These are phyloP conservation scores for Podilymbus podiceps DNA, from an alignment of 2,113 vertebrate genomes.

Conservation along the genomic window DNA sequence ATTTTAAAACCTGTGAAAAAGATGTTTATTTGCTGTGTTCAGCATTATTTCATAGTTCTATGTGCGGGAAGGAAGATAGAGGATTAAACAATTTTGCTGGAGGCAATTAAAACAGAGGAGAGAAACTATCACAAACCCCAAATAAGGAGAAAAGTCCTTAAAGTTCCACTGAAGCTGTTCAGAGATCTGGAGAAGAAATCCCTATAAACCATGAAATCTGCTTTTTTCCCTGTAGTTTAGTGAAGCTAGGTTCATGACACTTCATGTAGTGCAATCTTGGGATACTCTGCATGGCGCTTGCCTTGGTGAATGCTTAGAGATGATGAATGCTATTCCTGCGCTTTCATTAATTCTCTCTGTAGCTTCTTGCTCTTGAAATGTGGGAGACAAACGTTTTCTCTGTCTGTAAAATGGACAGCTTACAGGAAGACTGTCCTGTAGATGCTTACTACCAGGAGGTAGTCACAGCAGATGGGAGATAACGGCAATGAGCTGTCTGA, in stretches of 20 bases:
- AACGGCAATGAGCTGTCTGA: not conserved
- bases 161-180: not conserved
- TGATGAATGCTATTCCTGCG: fast-evolving
- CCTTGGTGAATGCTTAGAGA: not conserved
- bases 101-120: not conserved
- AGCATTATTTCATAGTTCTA: not conserved
- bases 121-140: not conserved
- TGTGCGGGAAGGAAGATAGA: not conserved
- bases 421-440: not conserved
- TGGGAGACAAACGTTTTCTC: fast-evolving
- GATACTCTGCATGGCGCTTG: not conserved
- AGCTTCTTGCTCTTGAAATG: not conserved
- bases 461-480: not conserved
- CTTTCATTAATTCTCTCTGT: not conserved
- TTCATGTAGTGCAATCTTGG: fast-evolving
- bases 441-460: not conserved
- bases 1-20: not conserved
- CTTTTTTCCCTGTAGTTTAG: not conserved
- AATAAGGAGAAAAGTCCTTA: not conserved
- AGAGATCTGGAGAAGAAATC: not conserved
- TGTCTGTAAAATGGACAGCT: not conserved
- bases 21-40: not conserved
- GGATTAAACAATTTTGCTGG: not conserved
- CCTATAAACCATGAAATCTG: not conserved
- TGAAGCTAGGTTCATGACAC: fast-evolving